These are phyloP conservation scores for Bos taurus DNA, from an alignment of 2,113 vertebrate species.

Conservation along the genomic window DNA sequence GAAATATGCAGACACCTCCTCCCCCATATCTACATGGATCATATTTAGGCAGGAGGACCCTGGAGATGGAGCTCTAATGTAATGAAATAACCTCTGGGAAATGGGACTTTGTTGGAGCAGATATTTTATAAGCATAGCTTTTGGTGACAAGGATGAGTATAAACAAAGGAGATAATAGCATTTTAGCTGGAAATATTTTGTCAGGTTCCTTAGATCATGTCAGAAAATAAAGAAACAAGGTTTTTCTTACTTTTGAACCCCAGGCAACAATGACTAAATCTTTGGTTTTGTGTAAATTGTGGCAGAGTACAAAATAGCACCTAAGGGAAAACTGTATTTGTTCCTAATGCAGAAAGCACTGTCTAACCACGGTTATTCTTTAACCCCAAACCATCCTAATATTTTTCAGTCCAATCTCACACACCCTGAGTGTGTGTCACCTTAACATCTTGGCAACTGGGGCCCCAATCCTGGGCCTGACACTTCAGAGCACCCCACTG, in stretches of 20 bases:
- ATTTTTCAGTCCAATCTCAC: neutral
- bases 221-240: neutral
- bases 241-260: neutral
- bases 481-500: neutral
- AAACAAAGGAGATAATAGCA: neutral
- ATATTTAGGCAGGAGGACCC: neutral
- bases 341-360: neutral
- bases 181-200: neutral
- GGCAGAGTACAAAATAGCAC: neutral
- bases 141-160: neutral
- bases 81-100: neutral
- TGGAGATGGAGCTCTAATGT: neutral
- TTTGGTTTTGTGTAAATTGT: neutral
- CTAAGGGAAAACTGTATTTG: neutral
- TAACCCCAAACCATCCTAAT: neutral
- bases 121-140: neutral
- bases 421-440: neutral
- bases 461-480: neutral
- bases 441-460: neutral
- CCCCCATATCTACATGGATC: neutral
- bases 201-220: neutral
- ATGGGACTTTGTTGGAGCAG: neutral
- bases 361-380: neutral
- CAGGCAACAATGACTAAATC: neutral
- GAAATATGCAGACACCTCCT: neutral